These are phyloP conservation scores for Furnarius figulus DNA, from an alignment of 2,113 vertebrate species.

Conservation along the genomic window DNA sequence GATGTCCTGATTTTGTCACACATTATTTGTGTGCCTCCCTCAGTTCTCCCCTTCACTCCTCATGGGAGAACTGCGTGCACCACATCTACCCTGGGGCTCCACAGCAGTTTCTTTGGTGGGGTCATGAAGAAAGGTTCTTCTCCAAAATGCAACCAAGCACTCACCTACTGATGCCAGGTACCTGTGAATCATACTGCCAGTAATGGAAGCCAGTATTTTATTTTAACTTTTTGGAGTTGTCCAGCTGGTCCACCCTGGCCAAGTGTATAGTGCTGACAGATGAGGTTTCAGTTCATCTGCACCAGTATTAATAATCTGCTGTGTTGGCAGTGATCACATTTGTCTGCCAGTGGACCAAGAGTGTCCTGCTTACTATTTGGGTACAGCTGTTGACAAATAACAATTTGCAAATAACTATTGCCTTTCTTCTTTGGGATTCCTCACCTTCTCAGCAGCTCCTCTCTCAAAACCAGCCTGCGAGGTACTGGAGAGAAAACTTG, in stretches of 20 bases:
- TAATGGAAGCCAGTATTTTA: neutral
- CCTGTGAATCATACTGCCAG: neutral
- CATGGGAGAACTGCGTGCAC: rapidly evolving
- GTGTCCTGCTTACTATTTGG: neutral
- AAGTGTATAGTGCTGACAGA: neutral
- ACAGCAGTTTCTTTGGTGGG: neutral
- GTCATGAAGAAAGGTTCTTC: neutral
- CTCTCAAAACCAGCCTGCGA: neutral
- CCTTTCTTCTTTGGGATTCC: neutral
- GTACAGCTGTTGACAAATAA: neutral
- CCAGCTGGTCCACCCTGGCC: neutral
- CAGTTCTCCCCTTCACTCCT: rapidly evolving
- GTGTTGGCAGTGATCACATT: neutral
- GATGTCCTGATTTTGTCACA: neutral
- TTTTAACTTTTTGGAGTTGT: neutral
- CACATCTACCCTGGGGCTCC: neutral
- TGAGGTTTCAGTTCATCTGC: neutral
- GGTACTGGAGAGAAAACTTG: neutral
- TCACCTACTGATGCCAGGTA: rapidly evolving
- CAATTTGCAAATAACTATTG: neutral
- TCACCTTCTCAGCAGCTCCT: neutral
- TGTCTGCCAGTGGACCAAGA: neutral
- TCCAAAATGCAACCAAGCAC: neutral
- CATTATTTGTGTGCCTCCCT: neutral
- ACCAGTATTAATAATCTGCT: neutral